These are phyloP conservation scores for Coenobita brevimanus DNA, from an alignment of 1,140 invertebrate genomes.

Conservation along the genomic window DNA sequence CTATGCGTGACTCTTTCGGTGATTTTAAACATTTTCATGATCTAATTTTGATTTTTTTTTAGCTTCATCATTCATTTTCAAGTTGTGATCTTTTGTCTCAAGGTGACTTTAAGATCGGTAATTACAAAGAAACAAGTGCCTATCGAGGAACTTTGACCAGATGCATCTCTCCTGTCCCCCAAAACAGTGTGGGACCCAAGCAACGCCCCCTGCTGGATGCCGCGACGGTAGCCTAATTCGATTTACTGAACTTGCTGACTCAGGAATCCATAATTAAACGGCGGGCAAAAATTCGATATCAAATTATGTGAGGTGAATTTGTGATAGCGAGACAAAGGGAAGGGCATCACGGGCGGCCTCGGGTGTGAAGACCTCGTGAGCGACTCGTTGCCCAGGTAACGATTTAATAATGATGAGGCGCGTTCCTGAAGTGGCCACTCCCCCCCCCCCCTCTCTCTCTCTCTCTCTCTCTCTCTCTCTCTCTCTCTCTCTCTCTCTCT, in stretches of 20 bases:
- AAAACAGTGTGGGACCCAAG: too few relatives aligned
- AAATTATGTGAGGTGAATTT: conserved; percentile 66
- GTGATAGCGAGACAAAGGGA: conserved; percentile 57
- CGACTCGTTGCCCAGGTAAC: conserved; percentile 57
- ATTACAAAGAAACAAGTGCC: too few relatives aligned
- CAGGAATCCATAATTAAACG: conserved; percentile 62
- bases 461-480: conserved; percentile 33
- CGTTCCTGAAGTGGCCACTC: neutral
- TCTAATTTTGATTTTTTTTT: too few relatives aligned
- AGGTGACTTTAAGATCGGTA: too few relatives aligned
- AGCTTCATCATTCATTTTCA: too few relatives aligned
- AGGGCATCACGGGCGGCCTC: conserved; percentile 37
- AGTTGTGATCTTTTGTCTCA: too few relatives aligned
- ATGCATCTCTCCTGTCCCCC: too few relatives aligned
- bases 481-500: conserved; percentile 16
- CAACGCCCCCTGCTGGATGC: too few relatives aligned
- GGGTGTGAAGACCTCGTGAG: conserved; percentile 59
- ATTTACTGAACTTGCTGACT: conserved; percentile 63
- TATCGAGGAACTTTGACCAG: too few relatives aligned
- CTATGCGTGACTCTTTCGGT: too few relatives aligned
- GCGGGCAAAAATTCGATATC: conserved; percentile 62
- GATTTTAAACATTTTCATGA: too few relatives aligned
- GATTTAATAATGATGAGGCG: conserved; percentile 61
- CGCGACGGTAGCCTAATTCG: conserved; percentile 64
- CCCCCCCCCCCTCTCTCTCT: neutral